Conservation (phyloP, 2,113 vertebrate species). For the Ursus arctos region DNA sequence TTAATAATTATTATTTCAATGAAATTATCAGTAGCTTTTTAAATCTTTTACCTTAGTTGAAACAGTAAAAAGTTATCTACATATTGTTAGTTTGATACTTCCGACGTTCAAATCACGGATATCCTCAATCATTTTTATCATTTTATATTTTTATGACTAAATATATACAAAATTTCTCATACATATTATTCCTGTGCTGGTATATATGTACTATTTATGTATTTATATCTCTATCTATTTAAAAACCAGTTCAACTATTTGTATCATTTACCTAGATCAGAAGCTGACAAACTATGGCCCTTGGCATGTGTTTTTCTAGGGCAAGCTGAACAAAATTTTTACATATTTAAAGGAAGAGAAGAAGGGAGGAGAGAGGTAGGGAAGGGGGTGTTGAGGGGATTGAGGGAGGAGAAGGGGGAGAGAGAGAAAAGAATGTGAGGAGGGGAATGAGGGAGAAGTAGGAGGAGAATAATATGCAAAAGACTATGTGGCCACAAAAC, state of each 20-base stretch:
- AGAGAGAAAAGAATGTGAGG: not conserved
- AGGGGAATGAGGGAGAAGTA: not conserved
- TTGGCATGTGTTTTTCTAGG: not conserved
- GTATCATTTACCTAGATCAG: not conserved
- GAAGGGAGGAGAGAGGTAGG: not conserved
- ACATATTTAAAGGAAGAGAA: not conserved
- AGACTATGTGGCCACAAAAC: not conserved
- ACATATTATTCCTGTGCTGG: not conserved
- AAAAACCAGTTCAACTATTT: not conserved
- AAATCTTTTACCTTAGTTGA: not conserved
- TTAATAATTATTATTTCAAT: not conserved
- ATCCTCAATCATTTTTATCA: constrained; percentile 16
- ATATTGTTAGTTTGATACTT: not conserved
- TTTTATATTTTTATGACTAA: not conserved
- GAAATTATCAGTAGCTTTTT: not conserved
- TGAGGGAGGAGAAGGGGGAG: not conserved
- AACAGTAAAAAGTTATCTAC: not conserved
- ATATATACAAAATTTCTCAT: not conserved
- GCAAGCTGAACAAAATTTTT: not conserved
- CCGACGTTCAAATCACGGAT: not conserved
- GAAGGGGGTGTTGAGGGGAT: not conserved
- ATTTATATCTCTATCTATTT: not conserved
- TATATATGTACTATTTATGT: not conserved
- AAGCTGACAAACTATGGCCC: not conserved
- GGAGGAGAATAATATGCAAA: not conserved